Conservation (phyloP, 1,140 invertebrate species). For the Bombus confusus region DNA sequence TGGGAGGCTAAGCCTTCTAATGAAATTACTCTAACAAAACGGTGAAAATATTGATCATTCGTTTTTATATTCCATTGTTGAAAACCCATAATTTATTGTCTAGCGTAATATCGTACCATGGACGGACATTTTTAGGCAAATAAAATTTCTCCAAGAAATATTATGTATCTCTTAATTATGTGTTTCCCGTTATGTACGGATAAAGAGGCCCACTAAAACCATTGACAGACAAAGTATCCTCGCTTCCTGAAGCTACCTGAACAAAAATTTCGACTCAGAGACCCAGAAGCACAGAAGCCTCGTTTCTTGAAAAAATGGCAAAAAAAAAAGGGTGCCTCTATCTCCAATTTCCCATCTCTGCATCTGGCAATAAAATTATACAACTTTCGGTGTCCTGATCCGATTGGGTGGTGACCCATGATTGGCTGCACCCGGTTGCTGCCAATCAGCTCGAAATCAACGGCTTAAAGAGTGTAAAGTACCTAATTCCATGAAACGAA, state of each 20-base stretch:
- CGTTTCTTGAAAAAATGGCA: no score
- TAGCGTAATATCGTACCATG: no score
- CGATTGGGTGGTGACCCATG: no score
- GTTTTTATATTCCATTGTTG: no score
- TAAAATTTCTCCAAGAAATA: neutral
- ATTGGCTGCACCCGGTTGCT: no score
- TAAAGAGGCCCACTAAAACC: rapidly evolving
- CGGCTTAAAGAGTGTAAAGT: no score
- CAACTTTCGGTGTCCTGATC: neutral
- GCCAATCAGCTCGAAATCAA: neutral
- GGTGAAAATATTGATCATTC: neutral
- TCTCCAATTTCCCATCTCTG: rapidly evolving
- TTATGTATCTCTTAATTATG: rapidly evolving
- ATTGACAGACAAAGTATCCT: no score
- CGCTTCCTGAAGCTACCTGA: neutral
- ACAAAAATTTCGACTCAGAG: neutral
- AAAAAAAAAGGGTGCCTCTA: rapidly evolving
- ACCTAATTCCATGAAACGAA: no score
- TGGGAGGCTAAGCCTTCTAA: neutral
- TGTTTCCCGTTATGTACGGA: neutral
- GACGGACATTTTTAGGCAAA: neutral
- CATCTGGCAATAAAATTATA: neutral
- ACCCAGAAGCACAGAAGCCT: neutral
- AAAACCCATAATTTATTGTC: rapidly evolving
- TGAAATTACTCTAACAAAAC: neutral